phyloP scores from a whole-genome alignment of 2,888 invertebrate genomes.

The Coronaproctus castanopsis region DNA sequence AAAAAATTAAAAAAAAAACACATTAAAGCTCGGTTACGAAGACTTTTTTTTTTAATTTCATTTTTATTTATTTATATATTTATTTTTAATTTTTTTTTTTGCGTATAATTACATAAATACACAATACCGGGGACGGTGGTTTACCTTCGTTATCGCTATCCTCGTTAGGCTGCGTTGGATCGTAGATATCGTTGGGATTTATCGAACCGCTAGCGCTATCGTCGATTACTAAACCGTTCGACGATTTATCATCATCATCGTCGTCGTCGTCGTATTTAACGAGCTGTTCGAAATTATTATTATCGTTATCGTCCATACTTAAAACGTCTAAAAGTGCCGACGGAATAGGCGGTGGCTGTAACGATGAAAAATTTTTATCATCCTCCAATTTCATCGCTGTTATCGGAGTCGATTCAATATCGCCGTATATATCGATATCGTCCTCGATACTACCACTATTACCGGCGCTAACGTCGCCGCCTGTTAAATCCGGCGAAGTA shows the following conservation, averaged over 20 bases:
- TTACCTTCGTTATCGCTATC: slow-evolving; percentile 23
- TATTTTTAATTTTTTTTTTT: no score
- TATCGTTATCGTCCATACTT: slow-evolving; percentile 34
- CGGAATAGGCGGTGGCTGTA: slow-evolving; percentile 29
- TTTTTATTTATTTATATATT: no score
- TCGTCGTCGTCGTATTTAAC: slow-evolving; percentile 21
- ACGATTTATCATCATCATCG: not conserved
- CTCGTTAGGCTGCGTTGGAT: slow-evolving; percentile 34
- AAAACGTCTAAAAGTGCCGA: slow-evolving; percentile 26
- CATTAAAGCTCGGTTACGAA: no score
- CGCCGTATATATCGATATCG: slow-evolving; percentile 8
- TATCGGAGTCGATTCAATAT: slow-evolving; percentile 7
- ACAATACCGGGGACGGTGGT: no score
- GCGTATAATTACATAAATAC: no score
- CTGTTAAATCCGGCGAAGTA: not conserved
- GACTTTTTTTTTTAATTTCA: no score
- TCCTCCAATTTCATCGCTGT: no score
- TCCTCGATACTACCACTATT: not conserved
- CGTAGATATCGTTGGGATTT: slow-evolving; percentile 26
- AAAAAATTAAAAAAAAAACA: no score
- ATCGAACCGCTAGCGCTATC: slow-evolving; percentile 25
- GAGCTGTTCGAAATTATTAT: no score
- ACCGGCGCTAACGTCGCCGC: no score
- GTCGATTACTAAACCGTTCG: slow-evolving; percentile 34
- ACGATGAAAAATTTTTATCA: slow-evolving; percentile 20